phyloP scores from a whole-genome alignment of 1,140 invertebrate species.

The Bombus confusus region DNA sequence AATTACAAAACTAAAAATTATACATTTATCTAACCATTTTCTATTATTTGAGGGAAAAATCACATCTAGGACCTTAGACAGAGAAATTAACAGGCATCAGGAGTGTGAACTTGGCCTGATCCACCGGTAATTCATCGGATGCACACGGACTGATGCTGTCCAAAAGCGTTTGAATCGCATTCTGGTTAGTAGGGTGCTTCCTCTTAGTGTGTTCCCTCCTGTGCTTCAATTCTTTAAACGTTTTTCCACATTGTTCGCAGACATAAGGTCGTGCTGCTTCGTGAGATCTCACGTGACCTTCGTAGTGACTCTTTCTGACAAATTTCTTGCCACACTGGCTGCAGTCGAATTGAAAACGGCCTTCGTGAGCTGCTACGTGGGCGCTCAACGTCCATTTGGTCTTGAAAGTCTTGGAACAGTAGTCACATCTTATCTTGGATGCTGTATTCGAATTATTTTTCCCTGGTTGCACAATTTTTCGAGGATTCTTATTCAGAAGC shows the following conservation, averaged over 20 bases:
- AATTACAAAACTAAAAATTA: neutral
- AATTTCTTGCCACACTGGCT: slow-evolving; percentile 80
- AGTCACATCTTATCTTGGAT: slow-evolving; percentile 77
- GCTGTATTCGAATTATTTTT: slow-evolving; percentile 29
- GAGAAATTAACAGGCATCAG: slow-evolving; percentile 80
- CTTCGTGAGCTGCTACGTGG: slow-evolving; percentile 80
- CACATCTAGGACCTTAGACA: slow-evolving; percentile 58
- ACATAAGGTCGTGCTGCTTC: slow-evolving; percentile 79
- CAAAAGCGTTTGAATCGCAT: slow-evolving; percentile 76
- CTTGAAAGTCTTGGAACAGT: slow-evolving; percentile 81
- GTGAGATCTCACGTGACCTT: slow-evolving; percentile 79
- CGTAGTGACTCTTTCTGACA: slow-evolving; percentile 80
- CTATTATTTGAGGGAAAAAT: no score
- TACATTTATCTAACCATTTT: neutral
- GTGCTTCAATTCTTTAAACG: slow-evolving; percentile 80
- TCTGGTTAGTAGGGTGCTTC: slow-evolving; percentile 76
- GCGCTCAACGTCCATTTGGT: slow-evolving; percentile 81
- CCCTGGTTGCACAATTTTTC: slow-evolving; percentile 36
- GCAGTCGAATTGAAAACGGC: slow-evolving; percentile 80
- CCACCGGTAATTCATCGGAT: slow-evolving; percentile 71
- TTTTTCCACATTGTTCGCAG: slow-evolving; percentile 80
- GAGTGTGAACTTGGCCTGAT: slow-evolving; percentile 79
- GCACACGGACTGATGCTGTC: slow-evolving; percentile 77
- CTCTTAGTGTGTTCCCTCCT: slow-evolving; percentile 79
- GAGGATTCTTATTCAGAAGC: slow-evolving; percentile 73